A percentile compares a stretch with the other conserved stretches of the same genome.
Evolutionary conservation across 1,140 invertebrate species (phyloP).

Genomic region (Camponotus vicinus): DNA sequence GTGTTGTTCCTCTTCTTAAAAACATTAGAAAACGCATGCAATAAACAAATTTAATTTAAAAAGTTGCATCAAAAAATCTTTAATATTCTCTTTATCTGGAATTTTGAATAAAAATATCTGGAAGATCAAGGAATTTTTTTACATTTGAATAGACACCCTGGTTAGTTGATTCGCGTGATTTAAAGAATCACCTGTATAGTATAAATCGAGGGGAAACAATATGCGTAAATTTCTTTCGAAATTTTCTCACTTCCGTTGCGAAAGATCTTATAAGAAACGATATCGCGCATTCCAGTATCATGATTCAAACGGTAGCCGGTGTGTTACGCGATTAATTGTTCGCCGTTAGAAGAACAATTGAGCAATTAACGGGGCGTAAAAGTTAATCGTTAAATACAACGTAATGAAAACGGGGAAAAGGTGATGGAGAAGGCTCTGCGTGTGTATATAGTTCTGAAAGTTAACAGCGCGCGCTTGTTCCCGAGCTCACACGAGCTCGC

Average conservation of each 20-base stretch:
- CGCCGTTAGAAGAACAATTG: background rate
- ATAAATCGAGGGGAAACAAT: background rate
- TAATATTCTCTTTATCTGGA: no score
- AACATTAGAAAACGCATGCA: no score
- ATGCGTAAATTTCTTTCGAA: background rate
- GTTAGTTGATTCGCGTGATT: constrained; percentile 44
- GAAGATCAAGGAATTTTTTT: no score
- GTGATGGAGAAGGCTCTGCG: background rate
- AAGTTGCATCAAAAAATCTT: no score
- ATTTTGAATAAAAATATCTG: no score
- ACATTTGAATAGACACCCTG: no score
- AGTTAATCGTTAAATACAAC: background rate
- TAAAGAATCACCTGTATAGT: constrained; percentile 20
- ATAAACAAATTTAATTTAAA: no score
- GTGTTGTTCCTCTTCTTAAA: no score
- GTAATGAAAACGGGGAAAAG: background rate
- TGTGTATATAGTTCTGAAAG: background rate
- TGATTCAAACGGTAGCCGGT: background rate
- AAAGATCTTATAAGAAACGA: background rate
- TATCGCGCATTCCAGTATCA: background rate
- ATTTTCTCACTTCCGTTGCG: constrained; percentile 23
- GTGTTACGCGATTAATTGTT: background rate
- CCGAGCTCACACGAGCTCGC: constrained; percentile 2
- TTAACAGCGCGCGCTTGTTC: constrained; percentile 15
- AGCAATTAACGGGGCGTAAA: constrained; percentile 35